Base-by-base conservation (phyloP, 2,888 invertebrate species). In the Scotopteryx bipunctaria region DNA sequence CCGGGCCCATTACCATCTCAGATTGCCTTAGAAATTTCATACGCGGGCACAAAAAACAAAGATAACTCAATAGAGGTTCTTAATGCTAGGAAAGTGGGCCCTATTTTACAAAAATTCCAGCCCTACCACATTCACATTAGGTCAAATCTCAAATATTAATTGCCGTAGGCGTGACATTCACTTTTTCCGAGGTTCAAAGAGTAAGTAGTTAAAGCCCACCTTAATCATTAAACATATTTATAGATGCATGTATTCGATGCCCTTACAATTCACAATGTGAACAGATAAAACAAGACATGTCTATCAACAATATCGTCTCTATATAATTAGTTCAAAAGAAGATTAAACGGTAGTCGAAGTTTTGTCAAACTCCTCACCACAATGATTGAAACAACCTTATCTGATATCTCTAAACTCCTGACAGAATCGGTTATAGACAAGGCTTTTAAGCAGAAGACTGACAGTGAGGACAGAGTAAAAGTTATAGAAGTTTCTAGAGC, bases 371-470 rank as follows among this genome's bases (percentile, higher is more conserved):
- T 33, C 16, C 6, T 3, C 15, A 4, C 15, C 14, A 70, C 27
- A 48, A 82, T 82, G 81, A 67, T 61, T 40, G 57, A 55, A 25
- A 55, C 66, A 49, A 71, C 65, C 36, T 59, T 83, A 15, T 37
- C 53, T 16, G 60, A 70, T 27, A 67, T 82, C 45, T 82, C 81
- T 1, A 70, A 71, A 37, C 49, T 57, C 42, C 61, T 83, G 5
- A 77, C 78, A 1, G 49, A 66, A 19, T 69, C 70, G 27, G 67
- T 78, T 0, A 55, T 84, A 8, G 63, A 71, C 8, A 66, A 66
- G 52, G 71, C 69, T 13, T 80, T 78, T 23, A 73, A 69, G 59
- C 42, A 67, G 15, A 72, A 63, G 54, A 79, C 74, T 1, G 61
- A 71, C 1, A 76, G 73, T 57, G 55, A 73, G 14, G 78, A 79